Evolutionary conservation across 2,797 vertebrate genomes (phyloP).

Genomic region (Eremophila alpestris): DNA sequence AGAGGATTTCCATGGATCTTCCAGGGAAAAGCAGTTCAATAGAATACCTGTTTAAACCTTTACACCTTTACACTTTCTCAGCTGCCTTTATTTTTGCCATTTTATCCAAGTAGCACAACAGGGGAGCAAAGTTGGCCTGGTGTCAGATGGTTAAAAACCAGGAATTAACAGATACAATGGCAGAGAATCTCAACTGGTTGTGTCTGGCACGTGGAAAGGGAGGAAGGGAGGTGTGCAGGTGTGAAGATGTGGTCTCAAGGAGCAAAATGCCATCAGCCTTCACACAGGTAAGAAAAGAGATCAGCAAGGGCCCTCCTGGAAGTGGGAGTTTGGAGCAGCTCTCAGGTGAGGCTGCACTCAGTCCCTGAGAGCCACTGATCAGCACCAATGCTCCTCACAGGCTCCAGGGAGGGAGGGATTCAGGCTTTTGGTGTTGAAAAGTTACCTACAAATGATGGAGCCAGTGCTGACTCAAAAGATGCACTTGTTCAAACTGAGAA

Average conservation of each 20-base stretch:
- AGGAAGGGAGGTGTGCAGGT: fast-evolving
- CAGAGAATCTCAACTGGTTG: neutral
- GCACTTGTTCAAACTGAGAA: neutral
- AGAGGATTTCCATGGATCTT: neutral
- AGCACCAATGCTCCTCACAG: neutral
- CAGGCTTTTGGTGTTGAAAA: neutral
- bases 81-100: neutral
- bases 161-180: neutral
- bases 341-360: fast-evolving
- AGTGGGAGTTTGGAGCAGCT: neutral
- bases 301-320: neutral
- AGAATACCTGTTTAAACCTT: neutral
- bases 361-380: fast-evolving
- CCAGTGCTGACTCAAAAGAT: neutral
- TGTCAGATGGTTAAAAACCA: neutral
- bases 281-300: neutral
- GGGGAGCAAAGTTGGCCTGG: neutral
- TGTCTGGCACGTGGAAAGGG: neutral
- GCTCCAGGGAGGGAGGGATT: fast-evolving
- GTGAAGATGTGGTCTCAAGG: neutral
- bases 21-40: neutral
- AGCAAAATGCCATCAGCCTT: neutral
- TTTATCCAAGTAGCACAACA: fast-evolving
- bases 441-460: fast-evolving
- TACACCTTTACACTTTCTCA: neutral